phyloP scores from a whole-genome alignment of 2,888 invertebrate species.

The Archips crataeganus region DNA sequence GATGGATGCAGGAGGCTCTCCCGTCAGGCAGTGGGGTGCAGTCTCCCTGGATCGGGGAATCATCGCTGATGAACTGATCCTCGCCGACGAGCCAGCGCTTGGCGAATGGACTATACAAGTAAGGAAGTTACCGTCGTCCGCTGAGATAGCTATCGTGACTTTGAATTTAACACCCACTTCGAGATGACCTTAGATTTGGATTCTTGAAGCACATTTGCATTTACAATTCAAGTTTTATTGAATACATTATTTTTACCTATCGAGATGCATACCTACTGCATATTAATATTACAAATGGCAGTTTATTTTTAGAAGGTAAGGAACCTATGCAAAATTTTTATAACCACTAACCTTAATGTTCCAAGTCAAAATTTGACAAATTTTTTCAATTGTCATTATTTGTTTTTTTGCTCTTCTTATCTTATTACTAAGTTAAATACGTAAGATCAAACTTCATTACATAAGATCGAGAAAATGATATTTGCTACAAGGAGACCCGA shows the following conservation, averaged over 20 bases:
- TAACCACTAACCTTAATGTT: too few relatives aligned
- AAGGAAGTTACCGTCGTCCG: slow-evolving; percentile 33
- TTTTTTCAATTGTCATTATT: too few relatives aligned
- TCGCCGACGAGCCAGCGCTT: slow-evolving; percentile 93
- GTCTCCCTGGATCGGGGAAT: slow-evolving; percentile 90
- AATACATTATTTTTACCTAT: slow-evolving; percentile 2
- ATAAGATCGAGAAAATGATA: too few relatives aligned
- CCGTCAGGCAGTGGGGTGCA: slow-evolving; percentile 92
- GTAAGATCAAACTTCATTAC: too few relatives aligned
- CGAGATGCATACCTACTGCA: not conserved
- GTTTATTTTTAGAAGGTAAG: too few relatives aligned
- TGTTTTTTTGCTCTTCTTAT: too few relatives aligned
- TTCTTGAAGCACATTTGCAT: slow-evolving; percentile 27
- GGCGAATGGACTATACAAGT: slow-evolving; percentile 95
- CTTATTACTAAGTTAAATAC: too few relatives aligned
- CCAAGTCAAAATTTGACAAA: too few relatives aligned
- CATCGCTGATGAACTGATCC: slow-evolving; percentile 90
- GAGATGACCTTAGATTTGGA: slow-evolving; percentile 52
- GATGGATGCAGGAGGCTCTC: slow-evolving; percentile 87
- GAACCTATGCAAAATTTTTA: too few relatives aligned
- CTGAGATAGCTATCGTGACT: slow-evolving; percentile 40
- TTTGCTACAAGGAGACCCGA: too few relatives aligned
- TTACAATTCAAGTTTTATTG: slow-evolving; percentile 14
- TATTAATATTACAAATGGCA: not conserved
- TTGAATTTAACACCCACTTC: slow-evolving; percentile 47